These are phyloP conservation scores for Penaeus chinensis DNA, from an alignment of 1,140 invertebrate genomes.

Conservation along the genomic window DNA sequence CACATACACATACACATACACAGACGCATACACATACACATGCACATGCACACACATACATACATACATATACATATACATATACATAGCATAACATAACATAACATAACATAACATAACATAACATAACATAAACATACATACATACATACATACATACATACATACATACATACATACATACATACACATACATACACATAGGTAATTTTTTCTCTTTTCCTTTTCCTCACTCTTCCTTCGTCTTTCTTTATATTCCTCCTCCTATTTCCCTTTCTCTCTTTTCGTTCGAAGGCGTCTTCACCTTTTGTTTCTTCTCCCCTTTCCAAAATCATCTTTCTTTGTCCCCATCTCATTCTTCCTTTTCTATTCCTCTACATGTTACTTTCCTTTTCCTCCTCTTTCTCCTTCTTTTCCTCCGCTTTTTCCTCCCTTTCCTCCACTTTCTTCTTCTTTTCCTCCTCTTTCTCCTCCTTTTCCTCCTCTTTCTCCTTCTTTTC, in stretches of 20 bases:
- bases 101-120: too few species aligned
- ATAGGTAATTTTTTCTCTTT: background rate
- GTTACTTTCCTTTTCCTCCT: background rate
- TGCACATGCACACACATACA: too few species aligned
- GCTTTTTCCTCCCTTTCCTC: background rate
- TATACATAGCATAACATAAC: too few species aligned
- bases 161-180: conserved; percentile 19
- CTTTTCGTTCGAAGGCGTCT: background rate
- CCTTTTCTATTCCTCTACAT: background rate
- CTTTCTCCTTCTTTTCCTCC: background rate
- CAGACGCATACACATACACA: too few species aligned
- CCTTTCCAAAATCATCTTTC: too few species aligned
- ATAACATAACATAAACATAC: too few species aligned
- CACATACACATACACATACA: too few species aligned
- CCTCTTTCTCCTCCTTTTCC: background rate
- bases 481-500: background rate
- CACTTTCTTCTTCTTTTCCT: background rate
- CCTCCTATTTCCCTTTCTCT: background rate
- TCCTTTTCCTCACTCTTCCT: too few species aligned
- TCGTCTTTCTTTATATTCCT: background rate
- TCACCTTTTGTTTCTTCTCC: background rate
- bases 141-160: conserved; percentile 17
- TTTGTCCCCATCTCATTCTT: background rate
- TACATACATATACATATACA: too few species aligned
- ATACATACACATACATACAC: conserved; percentile 12